Conservation (phyloP, 2,113 vertebrate genomes). For the Vulpes lagopus region DNA sequence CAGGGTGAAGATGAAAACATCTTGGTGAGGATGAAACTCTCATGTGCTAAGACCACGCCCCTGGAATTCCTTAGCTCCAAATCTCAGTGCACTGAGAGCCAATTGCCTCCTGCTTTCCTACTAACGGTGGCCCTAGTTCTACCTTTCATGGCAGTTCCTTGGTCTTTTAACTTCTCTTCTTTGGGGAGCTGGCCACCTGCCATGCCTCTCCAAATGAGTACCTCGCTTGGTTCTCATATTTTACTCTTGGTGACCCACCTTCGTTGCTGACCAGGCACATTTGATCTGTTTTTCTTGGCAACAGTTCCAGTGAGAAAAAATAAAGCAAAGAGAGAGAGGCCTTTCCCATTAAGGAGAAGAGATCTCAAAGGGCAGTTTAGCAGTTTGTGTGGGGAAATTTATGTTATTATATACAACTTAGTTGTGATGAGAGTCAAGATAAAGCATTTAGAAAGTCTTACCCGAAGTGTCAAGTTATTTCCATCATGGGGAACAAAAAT, state of each 20-base stretch:
- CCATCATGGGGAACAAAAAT: not conserved
- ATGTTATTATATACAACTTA: not conserved
- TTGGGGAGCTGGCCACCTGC: not conserved
- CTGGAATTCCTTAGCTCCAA: not conserved
- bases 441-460: not conserved
- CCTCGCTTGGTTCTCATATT: not conserved
- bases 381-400: not conserved
- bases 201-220: not conserved
- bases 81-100: not conserved
- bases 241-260: not conserved
- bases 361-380: not conserved
- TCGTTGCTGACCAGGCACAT: not conserved
- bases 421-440: not conserved
- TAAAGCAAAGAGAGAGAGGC: not conserved
- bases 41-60: not conserved
- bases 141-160: not conserved
- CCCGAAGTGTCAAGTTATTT: not conserved
- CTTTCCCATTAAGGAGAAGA: not conserved
- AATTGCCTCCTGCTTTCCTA: accelerated
- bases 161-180: not conserved
- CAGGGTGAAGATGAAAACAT: not conserved
- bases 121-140: not conserved
- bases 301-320: not conserved
- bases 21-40: not conserved
- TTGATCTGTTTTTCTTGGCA: constrained; percentile 36